Percentiles rank a stretch among this genome's conserved stretches.
phyloP scores from a whole-genome alignment of 2,113 vertebrate genomes.

The Trachemys scripta region DNA sequence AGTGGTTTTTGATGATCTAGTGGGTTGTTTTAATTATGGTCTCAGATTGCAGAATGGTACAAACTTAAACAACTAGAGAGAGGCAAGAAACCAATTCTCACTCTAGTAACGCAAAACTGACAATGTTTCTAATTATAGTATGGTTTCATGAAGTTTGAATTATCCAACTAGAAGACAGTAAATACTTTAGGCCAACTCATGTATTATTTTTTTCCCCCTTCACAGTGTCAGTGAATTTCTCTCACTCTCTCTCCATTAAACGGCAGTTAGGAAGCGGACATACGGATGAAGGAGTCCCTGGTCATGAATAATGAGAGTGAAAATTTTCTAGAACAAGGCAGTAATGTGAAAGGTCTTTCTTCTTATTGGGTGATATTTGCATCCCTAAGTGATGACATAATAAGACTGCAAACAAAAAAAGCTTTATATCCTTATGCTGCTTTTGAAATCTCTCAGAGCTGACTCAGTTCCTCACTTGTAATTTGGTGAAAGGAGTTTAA shows the following conservation, averaged over 20 bases:
- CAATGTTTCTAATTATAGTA: not conserved
- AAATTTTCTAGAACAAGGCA: slow-evolving; percentile 62
- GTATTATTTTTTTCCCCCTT: slow-evolving; percentile 18
- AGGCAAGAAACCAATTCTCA: accelerated
- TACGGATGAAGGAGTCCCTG: slow-evolving; percentile 3
- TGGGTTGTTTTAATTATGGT: not conserved
- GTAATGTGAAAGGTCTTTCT: slow-evolving; percentile 68
- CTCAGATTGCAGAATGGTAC: accelerated
- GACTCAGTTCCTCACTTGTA: slow-evolving; percentile 30
- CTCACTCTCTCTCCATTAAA: not conserved
- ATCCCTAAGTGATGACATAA: slow-evolving; percentile 67
- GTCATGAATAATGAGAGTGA: slow-evolving; percentile 57
- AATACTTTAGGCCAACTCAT: slow-evolving; percentile 40
- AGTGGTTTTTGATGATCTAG: not conserved
- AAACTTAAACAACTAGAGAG: not conserved
- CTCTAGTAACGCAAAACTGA: not conserved
- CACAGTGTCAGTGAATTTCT: slow-evolving; percentile 42
- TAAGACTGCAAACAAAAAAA: slow-evolving; percentile 55
- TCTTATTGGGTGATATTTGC: slow-evolving; percentile 33
- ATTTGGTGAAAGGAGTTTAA: slow-evolving; percentile 38
- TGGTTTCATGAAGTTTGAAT: not conserved
- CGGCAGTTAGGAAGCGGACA: slow-evolving; percentile 4
- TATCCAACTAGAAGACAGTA: slow-evolving; percentile 6
- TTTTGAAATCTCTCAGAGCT: not conserved
- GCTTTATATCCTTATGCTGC: slow-evolving; percentile 38